phyloP scores from a whole-genome alignment of 1,140 invertebrate genomes.

The Drosophila asahinai region DNA sequence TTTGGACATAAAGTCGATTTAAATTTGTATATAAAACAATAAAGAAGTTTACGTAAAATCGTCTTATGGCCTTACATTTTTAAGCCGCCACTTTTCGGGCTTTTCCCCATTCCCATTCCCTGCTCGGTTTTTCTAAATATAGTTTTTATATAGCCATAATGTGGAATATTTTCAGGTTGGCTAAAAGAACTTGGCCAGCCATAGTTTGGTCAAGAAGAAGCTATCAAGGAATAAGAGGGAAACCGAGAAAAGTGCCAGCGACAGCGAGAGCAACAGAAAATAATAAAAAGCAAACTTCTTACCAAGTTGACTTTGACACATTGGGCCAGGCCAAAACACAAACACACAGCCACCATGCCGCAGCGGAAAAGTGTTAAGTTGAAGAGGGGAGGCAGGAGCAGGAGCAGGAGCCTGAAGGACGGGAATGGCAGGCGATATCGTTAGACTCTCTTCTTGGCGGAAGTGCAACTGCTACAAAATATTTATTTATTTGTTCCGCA shows the following conservation, averaged over 20 bases:
- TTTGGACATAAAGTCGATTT: too few relatives aligned
- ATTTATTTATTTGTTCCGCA: slow-evolving; percentile 55
- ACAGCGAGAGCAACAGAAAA: slow-evolving; percentile 65
- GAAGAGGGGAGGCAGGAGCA: not conserved
- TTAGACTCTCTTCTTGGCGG: too few relatives aligned
- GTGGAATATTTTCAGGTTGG: not conserved
- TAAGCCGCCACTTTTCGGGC: not conserved
- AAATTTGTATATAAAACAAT: too few relatives aligned
- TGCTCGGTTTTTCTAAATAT: not conserved
- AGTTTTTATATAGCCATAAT: too few relatives aligned
- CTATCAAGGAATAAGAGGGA: not conserved
- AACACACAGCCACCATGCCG: not conserved
- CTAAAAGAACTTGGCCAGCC: slow-evolving; percentile 1
- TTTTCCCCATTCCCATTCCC: too few relatives aligned
- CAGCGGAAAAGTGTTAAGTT: not conserved
- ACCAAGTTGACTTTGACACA: slow-evolving; percentile 80
- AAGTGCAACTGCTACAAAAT: slow-evolving; percentile 38
- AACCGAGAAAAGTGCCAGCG: slow-evolving; percentile 56
- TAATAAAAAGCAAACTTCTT: slow-evolving; percentile 80
- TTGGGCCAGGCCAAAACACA: slow-evolving; percentile 74
- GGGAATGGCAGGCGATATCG: slow-evolving; percentile 7
- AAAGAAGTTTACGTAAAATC: slow-evolving; percentile 33
- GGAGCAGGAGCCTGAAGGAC: not conserved
- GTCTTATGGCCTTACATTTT: slow-evolving; percentile 60
- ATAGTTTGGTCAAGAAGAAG: slow-evolving; percentile 28